phyloP scores from a whole-genome alignment of 2,888 invertebrate species.

The Tortrix viridana region DNA sequence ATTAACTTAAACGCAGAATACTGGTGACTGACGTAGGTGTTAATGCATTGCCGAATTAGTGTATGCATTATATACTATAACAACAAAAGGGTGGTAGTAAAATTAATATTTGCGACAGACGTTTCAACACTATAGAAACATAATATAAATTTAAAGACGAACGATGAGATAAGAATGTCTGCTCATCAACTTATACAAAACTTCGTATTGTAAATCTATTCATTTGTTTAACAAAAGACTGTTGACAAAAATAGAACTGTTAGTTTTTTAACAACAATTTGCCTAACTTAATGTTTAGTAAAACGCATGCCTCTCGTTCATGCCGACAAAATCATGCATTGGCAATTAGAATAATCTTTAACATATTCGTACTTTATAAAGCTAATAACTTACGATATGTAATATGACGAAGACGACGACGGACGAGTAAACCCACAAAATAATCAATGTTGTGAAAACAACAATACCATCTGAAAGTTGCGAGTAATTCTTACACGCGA shows the following conservation, averaged over 20 bases:
- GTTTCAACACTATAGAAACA: constrained; percentile 15
- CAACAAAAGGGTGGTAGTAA: constrained; percentile 21
- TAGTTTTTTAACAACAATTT: constrained; percentile 12
- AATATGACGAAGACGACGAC: no score
- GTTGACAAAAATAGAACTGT: constrained; percentile 25
- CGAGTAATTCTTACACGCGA: no score
- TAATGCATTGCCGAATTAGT: no score
- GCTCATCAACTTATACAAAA: constrained; percentile 27
- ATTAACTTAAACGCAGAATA: no score
- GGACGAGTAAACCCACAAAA: no score
- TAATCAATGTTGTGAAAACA: no score
- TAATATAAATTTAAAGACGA: constrained; percentile 15
- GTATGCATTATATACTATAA: background rate
- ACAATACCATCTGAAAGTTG: no score
- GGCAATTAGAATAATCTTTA: background rate
- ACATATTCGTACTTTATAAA: background rate
- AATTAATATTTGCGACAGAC: constrained; percentile 23
- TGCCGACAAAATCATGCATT: background rate
- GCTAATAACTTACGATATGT: no score
- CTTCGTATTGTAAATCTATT: constrained; percentile 21
- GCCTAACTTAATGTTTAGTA: background rate
- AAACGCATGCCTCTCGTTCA: background rate
- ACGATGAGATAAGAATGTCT: constrained; percentile 26
- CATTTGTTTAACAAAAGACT: constrained; percentile 21
- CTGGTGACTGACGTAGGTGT: no score